Percentiles rank a stretch among this genome's conserved stretches.
phyloP scores from a whole-genome alignment of 92 coral and sea anemone genomes.

The Nematostella vectensis region DNA sequence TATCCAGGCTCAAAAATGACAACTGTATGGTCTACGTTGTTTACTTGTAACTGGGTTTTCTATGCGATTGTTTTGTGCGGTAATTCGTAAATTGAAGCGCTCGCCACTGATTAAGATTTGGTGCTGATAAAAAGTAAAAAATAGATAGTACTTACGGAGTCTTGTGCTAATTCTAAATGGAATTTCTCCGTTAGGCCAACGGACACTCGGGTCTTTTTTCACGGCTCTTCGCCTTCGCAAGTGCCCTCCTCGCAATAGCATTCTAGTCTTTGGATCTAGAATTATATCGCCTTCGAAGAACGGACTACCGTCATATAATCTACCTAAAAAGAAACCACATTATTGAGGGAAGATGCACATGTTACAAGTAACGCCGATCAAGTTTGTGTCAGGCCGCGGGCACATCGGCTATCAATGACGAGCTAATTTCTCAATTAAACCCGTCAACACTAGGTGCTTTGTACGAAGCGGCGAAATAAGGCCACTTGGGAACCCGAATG shows the following conservation, averaged over 20 bases:
- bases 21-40: constrained; percentile 30
- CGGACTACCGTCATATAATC: constrained; percentile 47
- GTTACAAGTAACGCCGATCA: constrained; percentile 11
- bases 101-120: no score
- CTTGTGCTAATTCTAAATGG: constrained; percentile 71
- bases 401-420: constrained; percentile 5
- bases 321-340: constrained; percentile 41
- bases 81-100: no score
- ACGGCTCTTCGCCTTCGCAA: constrained; percentile 75
- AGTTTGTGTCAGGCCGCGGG: constrained; percentile 7
- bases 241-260: constrained; percentile 42
- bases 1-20: constrained; percentile 27
- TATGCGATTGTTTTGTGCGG: constrained; percentile 6
- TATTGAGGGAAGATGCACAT: no score
- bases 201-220: constrained; percentile 47
- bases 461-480: no score
- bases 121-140: neutral
- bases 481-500: no score
- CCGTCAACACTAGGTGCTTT: no score
- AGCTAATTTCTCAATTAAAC: constrained; percentile 13
- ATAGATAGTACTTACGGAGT: constrained; percentile 54
- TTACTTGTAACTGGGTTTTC: constrained; percentile 27
- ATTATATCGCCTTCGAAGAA: constrained; percentile 95
- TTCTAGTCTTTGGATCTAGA: constrained; percentile 57
- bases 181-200: constrained; percentile 90